phyloP scores from a whole-genome alignment of 1,140 invertebrate genomes.

The Drosophila mojavensis region DNA sequence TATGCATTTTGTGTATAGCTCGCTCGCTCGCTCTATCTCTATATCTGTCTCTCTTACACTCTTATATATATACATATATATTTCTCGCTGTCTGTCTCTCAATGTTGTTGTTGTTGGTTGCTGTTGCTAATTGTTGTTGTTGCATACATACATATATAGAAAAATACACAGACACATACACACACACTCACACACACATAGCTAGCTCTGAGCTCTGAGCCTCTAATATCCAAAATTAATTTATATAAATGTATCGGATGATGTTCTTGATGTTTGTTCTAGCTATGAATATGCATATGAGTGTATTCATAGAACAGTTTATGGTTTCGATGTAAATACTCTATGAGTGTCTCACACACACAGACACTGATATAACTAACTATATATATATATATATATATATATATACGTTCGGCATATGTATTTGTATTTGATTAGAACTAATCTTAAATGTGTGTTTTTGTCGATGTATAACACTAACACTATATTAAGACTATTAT shows the following conservation, averaged over 20 bases:
- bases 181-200: background rate
- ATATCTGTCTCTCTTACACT: conserved; percentile 28
- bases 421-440: conserved; percentile 34
- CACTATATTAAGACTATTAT: background rate
- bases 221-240: conserved; percentile 38
- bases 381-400: background rate
- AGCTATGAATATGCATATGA: conserved; percentile 31
- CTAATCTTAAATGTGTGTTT: conserved; percentile 62
- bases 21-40: conserved; percentile 24
- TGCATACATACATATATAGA: conserved; percentile 37
- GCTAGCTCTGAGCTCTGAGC: background rate
- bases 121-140: conserved; percentile 45
- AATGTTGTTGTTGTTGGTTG: conserved; percentile 44
- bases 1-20: conserved; percentile 43
- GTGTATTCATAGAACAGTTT: conserved; percentile 9
- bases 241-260: conserved; percentile 62
- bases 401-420: conserved; percentile 2
- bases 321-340: conserved; percentile 21
- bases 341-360: conserved; percentile 4
- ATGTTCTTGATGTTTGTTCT: conserved; percentile 46
- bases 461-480: conserved; percentile 56
- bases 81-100: conserved; percentile 38
- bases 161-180: conserved; percentile 5
- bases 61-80: conserved; percentile 12
- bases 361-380: background rate